Evolutionary conservation across 2,113 vertebrate genomes (phyloP).

Genomic region (Pseudonaja textilis): DNA sequence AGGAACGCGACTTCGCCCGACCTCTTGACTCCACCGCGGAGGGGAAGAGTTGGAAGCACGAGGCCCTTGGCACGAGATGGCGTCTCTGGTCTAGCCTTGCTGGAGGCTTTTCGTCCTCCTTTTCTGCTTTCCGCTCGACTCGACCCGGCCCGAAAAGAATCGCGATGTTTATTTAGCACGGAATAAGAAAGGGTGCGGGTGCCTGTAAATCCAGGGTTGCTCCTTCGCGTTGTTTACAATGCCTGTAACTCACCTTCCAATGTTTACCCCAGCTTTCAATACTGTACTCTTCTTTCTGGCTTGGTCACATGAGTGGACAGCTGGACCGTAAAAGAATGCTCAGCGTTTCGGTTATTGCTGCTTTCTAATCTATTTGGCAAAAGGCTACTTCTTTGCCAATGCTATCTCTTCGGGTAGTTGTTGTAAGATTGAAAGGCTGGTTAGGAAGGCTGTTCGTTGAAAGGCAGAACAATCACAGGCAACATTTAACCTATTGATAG

Average conservation of each 20-base stretch:
- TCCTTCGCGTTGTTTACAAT: not conserved
- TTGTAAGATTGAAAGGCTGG: not conserved
- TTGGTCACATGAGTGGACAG: not conserved
- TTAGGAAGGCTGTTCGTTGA: too few relatives aligned
- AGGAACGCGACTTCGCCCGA: not conserved
- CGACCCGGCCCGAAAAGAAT: not conserved
- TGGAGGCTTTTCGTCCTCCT: not conserved
- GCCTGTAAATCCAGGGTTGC: not conserved
- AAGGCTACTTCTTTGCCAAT: not conserved
- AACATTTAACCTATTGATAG: not conserved
- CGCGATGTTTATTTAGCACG: not conserved
- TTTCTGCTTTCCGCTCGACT: not conserved
- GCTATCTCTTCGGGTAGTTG: not conserved
- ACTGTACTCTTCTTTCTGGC: too few relatives aligned
- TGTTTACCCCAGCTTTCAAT: not conserved
- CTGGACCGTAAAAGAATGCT: not conserved
- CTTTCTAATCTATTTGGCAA: not conserved
- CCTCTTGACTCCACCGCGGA: not conserved
- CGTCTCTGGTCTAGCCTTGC: not conserved
- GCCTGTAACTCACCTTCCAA: not conserved
- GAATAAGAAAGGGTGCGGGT: not conserved
- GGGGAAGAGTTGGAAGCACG: not conserved
- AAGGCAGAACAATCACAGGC: not conserved
- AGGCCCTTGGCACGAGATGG: not conserved
- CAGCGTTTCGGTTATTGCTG: not conserved